These are phyloP conservation scores for Lobophora halterata DNA, from an alignment of 2,888 invertebrate species.

Conservation along the genomic window DNA sequence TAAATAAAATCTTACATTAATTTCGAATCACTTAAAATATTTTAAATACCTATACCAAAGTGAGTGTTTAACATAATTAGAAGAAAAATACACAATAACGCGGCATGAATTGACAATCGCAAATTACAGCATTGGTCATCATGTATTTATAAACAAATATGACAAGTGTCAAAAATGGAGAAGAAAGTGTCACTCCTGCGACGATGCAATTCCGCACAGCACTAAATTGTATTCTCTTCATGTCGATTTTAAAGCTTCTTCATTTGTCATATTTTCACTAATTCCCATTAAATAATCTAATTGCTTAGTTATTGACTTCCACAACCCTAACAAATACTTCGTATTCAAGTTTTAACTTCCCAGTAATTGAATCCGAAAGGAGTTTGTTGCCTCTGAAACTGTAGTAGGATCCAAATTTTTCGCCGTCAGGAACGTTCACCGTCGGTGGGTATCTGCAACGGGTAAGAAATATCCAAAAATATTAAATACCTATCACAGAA, in stretches of 20 bases:
- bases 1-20: no score
- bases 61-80: no score
- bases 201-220: no score
- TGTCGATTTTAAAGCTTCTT: neutral
- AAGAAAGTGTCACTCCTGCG: no score
- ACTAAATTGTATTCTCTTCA: no score
- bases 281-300: neutral
- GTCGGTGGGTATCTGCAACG: slow-evolving; percentile 64
- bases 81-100: no score
- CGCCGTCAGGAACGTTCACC: slow-evolving; percentile 48
- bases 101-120: no score
- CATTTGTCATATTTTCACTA: neutral
- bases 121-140: no score
- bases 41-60: no score
- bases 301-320: slow-evolving; percentile 37
- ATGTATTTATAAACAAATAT: no score
- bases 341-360: slow-evolving; percentile 65
- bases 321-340: slow-evolving; percentile 69
- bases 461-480: slow-evolving; percentile 29
- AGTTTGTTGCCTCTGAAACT: slow-evolving; percentile 65
- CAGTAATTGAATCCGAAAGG: slow-evolving; percentile 49
- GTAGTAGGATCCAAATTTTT: slow-evolving; percentile 61
- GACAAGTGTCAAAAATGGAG: no score
- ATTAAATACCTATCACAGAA: neutral
- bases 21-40: slow-evolving; percentile 22